Base-by-base conservation (phyloP, 1,140 invertebrate species). In the Magallana ariakensis region DNA sequence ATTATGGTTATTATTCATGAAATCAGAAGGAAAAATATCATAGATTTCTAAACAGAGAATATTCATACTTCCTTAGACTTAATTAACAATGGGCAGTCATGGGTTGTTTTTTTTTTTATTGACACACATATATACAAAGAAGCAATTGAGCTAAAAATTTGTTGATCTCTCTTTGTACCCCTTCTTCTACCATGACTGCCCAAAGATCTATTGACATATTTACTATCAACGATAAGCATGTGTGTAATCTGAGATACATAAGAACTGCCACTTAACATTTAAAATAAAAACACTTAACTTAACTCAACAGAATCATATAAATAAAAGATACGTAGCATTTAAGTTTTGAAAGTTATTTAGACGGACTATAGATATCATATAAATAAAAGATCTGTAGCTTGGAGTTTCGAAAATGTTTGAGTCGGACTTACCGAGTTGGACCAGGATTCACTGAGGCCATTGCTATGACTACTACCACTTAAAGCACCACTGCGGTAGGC, bases 381-480 rank as follows among this genome's bases (percentile, higher is more conserved):
- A 33, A 33, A 33, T 33, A 33, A 33, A 33, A 33, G 33, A 46
- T 46, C 0, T 0, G 33, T 46, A 46, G 33, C 33, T 46, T 46
- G 2, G 33, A 46, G 60, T 62, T 19, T 7, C 2, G 33, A 3
- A 33, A 62, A 62, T 62, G 3, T 19, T 16, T 80, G 16, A 80
- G 13, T 16, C 26, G 11, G 56, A 84, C 82, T 84, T 26, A 84
- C 82, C 82, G 55, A 54, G 26, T 33, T 57, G 82, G 82, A 84
- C 82, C 55, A 33, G 55, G 55, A 54, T 56, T 84, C 82, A 60
- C 55, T 57, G 2, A 46, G n/a, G 33, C 82, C 82, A 84, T 84
- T 84, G 57, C 57, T 84, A 84, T 60, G 82, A 56, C 82, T 84
- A 56, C 53, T 82, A 56, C 82, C 82, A 84, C 82, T 60, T 84